These are phyloP conservation scores for Magallana angulata DNA, from an alignment of 1,140 invertebrate species.

Conservation along the genomic window DNA sequence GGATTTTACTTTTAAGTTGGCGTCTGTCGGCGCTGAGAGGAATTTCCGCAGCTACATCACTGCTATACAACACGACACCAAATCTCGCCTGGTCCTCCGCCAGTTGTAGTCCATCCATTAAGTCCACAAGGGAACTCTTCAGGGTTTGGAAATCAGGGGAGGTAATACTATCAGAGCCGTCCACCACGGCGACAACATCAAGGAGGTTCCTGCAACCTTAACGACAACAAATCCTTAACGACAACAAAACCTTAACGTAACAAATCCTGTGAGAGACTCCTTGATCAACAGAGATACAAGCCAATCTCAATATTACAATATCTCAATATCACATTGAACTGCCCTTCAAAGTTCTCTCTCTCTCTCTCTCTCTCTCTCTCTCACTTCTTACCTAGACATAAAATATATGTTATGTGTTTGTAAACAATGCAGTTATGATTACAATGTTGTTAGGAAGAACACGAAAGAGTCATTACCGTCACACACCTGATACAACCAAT, in stretches of 20 bases:
- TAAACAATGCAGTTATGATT: no score
- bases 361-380: no score
- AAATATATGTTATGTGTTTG: no score
- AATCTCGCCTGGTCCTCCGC: constrained; percentile 54
- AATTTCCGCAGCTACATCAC: constrained; percentile 47
- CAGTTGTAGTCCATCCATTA: constrained; percentile 50
- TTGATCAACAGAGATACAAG: no score
- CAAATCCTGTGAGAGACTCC: no score
- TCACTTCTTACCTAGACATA: no score
- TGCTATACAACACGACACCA: constrained; percentile 60
- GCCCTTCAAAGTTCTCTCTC: no score
- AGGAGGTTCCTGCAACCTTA: constrained; percentile 54
- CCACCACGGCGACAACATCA: constrained; percentile 59
- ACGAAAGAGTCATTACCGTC: no score
- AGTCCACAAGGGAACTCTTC: constrained; percentile 51
- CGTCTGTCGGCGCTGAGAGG: constrained; percentile 46
- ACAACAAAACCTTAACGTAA: constrained; percentile 43
- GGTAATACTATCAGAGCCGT: constrained; percentile 60
- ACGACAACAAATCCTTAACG: constrained; percentile 36
- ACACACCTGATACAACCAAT: no score
- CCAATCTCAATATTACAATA: no score
- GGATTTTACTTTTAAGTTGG: constrained; percentile 40
- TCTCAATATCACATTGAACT: no score
- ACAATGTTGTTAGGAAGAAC: no score
- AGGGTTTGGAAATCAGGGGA: constrained; percentile 53